Evolutionary conservation across 2,888 invertebrate genomes (phyloP).

Genomic region (Hololepta plana): DNA sequence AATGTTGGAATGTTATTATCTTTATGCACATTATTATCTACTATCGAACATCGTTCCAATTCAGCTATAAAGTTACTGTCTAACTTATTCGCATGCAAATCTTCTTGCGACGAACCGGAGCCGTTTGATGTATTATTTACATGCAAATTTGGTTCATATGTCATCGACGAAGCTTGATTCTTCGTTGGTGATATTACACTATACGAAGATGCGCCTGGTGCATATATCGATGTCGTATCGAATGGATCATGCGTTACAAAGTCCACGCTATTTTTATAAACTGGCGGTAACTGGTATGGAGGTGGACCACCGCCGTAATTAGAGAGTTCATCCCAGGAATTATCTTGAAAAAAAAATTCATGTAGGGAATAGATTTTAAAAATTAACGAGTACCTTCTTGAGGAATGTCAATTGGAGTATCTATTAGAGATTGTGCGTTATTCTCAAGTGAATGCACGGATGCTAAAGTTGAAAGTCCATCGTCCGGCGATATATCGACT

Average conservation of each 20-base stretch:
- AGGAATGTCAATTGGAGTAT: constrained; percentile 57
- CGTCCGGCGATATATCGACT: constrained; percentile 53
- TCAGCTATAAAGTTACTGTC: constrained; percentile 43
- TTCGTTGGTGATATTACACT: too few species aligned
- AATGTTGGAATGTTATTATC: constrained; percentile 25
- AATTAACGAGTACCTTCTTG: constrained; percentile 32
- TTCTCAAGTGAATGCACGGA: too few species aligned
- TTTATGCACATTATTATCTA: constrained; percentile 14
- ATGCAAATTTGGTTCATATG: too few species aligned
- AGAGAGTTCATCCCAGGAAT: constrained; percentile 1
- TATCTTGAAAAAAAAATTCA: background rate
- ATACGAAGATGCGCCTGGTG: constrained; percentile 4
- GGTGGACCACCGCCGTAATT: constrained; percentile 21
- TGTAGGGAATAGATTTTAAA: constrained; percentile 2
- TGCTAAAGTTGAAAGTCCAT: too few species aligned
- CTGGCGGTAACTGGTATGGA: constrained; percentile 35
- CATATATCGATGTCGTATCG: constrained; percentile 35
- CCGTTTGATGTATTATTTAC: too few species aligned
- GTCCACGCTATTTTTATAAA: constrained; percentile 20
- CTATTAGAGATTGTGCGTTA: constrained; percentile 36
- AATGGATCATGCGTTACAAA: constrained; percentile 39
- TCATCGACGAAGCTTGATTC: too few species aligned
- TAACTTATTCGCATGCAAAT: too few species aligned
- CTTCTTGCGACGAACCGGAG: too few species aligned
- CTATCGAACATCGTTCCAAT: constrained; percentile 42